phyloP scores from a whole-genome alignment of 2,113 vertebrate genomes.

The Dasyurus viverrinus region DNA sequence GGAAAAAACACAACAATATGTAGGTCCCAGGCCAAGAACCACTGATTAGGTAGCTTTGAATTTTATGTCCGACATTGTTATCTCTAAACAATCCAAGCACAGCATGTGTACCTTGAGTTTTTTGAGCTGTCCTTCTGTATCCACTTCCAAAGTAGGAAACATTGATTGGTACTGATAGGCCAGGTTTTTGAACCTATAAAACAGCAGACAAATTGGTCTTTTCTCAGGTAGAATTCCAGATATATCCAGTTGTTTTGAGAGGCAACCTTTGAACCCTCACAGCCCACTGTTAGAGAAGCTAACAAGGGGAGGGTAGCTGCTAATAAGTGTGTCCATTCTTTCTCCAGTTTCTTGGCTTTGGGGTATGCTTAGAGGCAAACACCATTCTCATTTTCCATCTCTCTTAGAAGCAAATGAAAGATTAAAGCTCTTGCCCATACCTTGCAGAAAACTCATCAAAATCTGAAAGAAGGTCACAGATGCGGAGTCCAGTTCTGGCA shows the following conservation, averaged over 20 bases:
- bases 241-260: not conserved
- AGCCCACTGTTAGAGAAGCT: not conserved
- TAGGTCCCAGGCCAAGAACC: not conserved
- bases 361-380: not conserved
- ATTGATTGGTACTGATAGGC: constrained; percentile 95
- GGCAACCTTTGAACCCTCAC: not conserved
- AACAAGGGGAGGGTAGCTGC: not conserved
- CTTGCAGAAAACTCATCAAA: constrained; percentile 94
- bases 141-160: constrained; percentile 93
- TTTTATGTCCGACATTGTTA: not conserved
- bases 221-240: not conserved
- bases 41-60: not conserved
- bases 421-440: constrained; percentile 73
- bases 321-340: not conserved
- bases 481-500: constrained; percentile 93
- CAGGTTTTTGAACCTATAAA: constrained; percentile 94
- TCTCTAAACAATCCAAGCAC: not conserved
- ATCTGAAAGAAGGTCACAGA: constrained; percentile 96
- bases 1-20: no score
- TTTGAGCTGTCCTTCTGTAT: constrained; percentile 93
- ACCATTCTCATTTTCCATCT: not conserved
- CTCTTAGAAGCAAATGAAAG: accelerated
- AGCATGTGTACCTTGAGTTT: constrained; percentile 90
- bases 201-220: constrained; percentile 5
- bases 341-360: not conserved